phyloP scores from a whole-genome alignment of 2,113 vertebrate genomes.

The Salvator merianae region DNA sequence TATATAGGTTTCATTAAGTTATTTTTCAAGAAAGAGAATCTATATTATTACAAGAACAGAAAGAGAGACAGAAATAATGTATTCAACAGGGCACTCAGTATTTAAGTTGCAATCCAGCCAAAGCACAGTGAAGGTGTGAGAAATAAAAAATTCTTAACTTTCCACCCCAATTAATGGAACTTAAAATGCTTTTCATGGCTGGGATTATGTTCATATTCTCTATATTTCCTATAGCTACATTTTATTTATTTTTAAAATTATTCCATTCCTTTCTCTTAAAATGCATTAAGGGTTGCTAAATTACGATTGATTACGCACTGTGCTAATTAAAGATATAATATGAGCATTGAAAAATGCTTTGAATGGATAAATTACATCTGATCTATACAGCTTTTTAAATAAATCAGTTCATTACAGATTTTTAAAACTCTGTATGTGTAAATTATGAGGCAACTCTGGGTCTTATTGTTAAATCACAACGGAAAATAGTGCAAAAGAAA shows the following conservation, averaged over 20 bases:
- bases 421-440: too few species aligned
- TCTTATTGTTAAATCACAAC: too few species aligned
- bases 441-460: too few species aligned
- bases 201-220: background rate
- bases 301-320: background rate
- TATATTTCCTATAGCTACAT: background rate
- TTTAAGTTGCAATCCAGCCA: background rate
- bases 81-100: background rate
- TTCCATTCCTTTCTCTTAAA: background rate
- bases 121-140: background rate
- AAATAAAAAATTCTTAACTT: background rate
- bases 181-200: background rate
- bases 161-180: background rate
- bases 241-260: background rate
- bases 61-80: background rate
- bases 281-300: background rate
- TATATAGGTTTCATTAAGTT: conserved; percentile 22
- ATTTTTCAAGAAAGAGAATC: conserved; percentile 19
- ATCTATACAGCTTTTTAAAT: too few species aligned
- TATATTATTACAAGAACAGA: background rate
- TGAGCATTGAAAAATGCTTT: too few species aligned
- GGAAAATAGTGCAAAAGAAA: too few species aligned
- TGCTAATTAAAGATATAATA: too few species aligned
- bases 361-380: too few species aligned
- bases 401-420: too few species aligned